Evolutionary conservation across 2,113 vertebrate genomes (phyloP).

Genomic region (Brienomyrus longianalis): DNA sequence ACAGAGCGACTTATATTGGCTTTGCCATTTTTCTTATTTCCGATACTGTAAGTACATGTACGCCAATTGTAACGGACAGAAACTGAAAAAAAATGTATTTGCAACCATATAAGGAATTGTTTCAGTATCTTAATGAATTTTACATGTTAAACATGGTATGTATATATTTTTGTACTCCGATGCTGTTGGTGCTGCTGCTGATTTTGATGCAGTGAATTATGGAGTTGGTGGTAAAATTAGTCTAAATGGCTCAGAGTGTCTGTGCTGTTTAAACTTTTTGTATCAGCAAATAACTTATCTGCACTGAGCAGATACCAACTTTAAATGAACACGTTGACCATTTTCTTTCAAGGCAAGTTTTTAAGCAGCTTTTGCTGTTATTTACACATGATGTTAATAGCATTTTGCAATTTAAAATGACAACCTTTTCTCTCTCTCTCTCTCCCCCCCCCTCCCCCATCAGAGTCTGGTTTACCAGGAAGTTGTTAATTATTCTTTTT

Average conservation of each 20-base stretch:
- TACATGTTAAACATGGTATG: neutral
- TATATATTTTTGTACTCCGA: neutral
- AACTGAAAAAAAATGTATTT: neutral
- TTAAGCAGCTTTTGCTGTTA: neutral
- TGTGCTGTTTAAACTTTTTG: too few species aligned
- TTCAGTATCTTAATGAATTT: neutral
- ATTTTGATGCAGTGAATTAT: neutral
- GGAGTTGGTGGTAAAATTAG: neutral
- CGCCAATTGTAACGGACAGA: neutral
- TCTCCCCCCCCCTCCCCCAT: conserved; percentile 9
- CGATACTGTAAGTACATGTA: conserved; percentile 80
- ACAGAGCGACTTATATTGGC: conserved; percentile 76
- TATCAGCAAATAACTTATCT: neutral
- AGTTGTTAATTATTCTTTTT: conserved; percentile 80
- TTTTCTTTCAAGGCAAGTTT: neutral
- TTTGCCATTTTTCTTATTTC: conserved; percentile 84
- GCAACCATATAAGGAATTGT: neutral
- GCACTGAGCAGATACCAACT: neutral
- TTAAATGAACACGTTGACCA: neutral
- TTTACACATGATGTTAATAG: neutral
- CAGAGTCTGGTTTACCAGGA: conserved; percentile 88
- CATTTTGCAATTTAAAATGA: neutral
- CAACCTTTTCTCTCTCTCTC: neutral
- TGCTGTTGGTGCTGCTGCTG: neutral
- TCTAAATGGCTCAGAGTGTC: neutral